Evolutionary conservation across 2,888 invertebrate genomes (phyloP).

Genomic region (Mechanitis messenoides): DNA sequence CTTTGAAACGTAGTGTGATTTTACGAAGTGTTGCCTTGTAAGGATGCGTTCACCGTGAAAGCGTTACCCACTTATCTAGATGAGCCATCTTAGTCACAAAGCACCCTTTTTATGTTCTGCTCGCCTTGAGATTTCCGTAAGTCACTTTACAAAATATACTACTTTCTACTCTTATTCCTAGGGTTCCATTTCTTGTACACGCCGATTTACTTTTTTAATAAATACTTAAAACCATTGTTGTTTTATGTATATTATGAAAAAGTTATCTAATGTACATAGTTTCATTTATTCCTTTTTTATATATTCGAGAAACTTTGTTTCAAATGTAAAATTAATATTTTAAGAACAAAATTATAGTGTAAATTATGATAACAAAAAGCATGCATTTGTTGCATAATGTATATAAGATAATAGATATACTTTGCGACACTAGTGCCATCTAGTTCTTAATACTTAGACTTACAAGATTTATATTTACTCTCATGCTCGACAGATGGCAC

Average conservation of each 20-base stretch:
- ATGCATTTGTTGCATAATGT: too few relatives aligned
- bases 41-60: constrained; percentile 42
- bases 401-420: too few relatives aligned
- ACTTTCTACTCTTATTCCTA: background rate
- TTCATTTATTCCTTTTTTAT: too few relatives aligned
- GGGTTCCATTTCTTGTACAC: too few relatives aligned
- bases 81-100: constrained; percentile 59
- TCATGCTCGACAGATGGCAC: background rate
- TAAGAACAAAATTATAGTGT: too few relatives aligned
- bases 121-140: constrained; percentile 19
- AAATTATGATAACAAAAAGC: too few relatives aligned
- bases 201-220: too few relatives aligned
- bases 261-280: too few relatives aligned
- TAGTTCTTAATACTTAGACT: background rate
- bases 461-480: background rate
- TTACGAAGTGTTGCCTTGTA: constrained; percentile 18
- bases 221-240: too few relatives aligned
- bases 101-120: constrained; percentile 41
- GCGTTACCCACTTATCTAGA: constrained; percentile 70
- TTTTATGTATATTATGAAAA: too few relatives aligned
- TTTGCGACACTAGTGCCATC: background rate
- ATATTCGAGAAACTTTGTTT: too few relatives aligned
- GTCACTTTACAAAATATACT: constrained; percentile 10
- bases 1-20: constrained; percentile 11
- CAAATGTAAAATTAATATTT: too few relatives aligned